phyloP scores from a whole-genome alignment of 2,888 invertebrate species.

The Drosophila mayaguana region DNA sequence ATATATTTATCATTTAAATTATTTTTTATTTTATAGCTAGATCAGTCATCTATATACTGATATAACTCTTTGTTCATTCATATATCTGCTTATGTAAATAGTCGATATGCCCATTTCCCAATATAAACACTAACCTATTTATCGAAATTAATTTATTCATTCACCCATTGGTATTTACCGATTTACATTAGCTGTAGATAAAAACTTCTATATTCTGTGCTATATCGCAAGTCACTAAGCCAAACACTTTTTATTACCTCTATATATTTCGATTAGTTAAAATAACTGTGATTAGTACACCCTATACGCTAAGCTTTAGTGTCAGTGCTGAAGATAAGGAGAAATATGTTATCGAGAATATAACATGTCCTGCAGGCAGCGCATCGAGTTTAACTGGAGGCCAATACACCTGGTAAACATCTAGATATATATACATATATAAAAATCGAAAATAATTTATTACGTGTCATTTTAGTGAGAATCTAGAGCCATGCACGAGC shows the following conservation, averaged over 20 bases:
- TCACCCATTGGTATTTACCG: not conserved
- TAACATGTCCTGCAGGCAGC: conserved; percentile 64
- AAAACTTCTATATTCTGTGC: not conserved
- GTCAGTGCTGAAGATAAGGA: conserved; percentile 58
- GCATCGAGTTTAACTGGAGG: conserved; percentile 44
- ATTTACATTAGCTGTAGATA: not conserved
- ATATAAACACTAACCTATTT: not conserved
- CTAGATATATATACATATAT: not conserved
- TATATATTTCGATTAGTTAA: conserved; percentile 31
- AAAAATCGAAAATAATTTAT: not conserved
- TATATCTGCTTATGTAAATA: not conserved
- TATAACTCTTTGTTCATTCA: not conserved
- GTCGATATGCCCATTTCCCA: not conserved
- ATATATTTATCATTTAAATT: no score
- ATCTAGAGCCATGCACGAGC: conserved; percentile 78
- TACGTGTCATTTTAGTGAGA: conserved; percentile 54
- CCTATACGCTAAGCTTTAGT: conserved; percentile 63
- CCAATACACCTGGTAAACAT: conserved; percentile 69
- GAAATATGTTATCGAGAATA: conserved; percentile 63
- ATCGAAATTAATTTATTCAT: not conserved
- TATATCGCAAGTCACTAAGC: not conserved
- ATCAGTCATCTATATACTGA: not conserved
- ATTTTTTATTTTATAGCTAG: not conserved
- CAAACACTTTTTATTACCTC: not conserved
- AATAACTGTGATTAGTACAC: conserved; percentile 53